Conservation (phyloP, 1,140 invertebrate species). For the Sminthurides bifidus region DNA sequence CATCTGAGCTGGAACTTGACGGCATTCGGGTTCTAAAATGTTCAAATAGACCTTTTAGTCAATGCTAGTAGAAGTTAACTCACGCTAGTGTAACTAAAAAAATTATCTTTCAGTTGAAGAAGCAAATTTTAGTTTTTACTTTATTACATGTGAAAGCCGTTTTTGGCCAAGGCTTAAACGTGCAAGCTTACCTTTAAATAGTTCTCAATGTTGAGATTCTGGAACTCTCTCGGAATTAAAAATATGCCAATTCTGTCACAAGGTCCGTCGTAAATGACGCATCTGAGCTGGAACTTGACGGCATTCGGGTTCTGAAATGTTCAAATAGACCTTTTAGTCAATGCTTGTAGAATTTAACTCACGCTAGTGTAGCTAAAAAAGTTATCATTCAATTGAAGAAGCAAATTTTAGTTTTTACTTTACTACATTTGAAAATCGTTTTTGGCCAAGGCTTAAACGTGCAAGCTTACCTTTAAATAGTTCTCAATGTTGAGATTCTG, state of each 20-base stretch:
- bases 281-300: conserved; percentile 27
- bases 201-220: conserved; percentile 30
- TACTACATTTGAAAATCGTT: background rate
- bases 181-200: conserved; percentile 24
- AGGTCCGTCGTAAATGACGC: conserved; percentile 27
- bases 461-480: conserved; percentile 24
- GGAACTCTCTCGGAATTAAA: conserved; percentile 25
- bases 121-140: conserved; percentile 1
- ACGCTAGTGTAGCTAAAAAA: background rate
- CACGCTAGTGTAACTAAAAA: background rate
- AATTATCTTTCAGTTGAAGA: background rate
- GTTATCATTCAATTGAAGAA: background rate
- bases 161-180: background rate
- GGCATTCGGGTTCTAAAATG: too few relatives aligned
- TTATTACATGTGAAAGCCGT: background rate
- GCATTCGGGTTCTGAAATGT: conserved; percentile 28
- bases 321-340: conserved; percentile 1
- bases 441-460: background rate
- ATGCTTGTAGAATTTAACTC: background rate
- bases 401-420: conserved; percentile 3
- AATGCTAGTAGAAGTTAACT: background rate
- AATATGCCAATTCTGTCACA: conserved; percentile 11
- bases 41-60: too few relatives aligned
- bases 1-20: conserved; percentile 10
- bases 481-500: conserved; percentile 30